phyloP scores from a whole-genome alignment of 2,888 invertebrate species.

The Didymodactylos carnosus region DNA sequence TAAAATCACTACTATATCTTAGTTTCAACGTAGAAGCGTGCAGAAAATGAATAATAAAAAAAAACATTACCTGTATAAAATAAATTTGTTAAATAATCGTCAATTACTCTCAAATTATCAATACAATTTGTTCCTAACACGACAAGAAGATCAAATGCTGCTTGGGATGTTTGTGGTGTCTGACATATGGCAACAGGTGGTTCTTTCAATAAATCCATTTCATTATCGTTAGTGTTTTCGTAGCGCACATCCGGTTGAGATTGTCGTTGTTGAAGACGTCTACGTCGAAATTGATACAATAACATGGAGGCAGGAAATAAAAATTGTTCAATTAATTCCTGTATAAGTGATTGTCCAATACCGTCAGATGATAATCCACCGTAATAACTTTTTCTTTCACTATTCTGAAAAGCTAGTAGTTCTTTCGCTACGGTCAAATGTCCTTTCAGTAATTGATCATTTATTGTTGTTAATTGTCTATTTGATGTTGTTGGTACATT shows the following conservation, averaged over 20 bases:
- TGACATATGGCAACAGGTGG: constrained; percentile 52
- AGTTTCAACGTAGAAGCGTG: too few species aligned
- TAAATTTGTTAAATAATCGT: constrained; percentile 41
- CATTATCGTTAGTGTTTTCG: neutral
- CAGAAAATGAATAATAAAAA: neutral
- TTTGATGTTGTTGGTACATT: too few species aligned
- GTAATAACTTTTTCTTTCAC: constrained; percentile 65
- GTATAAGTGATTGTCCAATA: constrained; percentile 34
- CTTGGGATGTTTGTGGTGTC: constrained; percentile 62
- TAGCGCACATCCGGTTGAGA: neutral
- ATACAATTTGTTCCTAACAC: constrained; percentile 57
- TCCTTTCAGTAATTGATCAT: constrained; percentile 50
- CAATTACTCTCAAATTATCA: constrained; percentile 48
- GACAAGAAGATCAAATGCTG: constrained; percentile 72
- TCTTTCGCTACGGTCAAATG: constrained; percentile 75
- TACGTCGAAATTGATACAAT: constrained; percentile 43
- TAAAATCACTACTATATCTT: too few species aligned
- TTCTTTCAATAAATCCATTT: neutral
- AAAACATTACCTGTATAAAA: neutral
- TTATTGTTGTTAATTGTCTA: neutral
- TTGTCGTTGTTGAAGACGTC: neutral
- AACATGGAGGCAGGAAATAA: constrained; percentile 75
- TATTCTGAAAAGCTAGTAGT: constrained; percentile 58
- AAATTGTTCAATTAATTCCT: constrained; percentile 77
- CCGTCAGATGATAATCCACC: too few species aligned